Evolutionary conservation across 2,113 vertebrate genomes (phyloP).

Genomic region (Centrocercus urophasianus): DNA sequence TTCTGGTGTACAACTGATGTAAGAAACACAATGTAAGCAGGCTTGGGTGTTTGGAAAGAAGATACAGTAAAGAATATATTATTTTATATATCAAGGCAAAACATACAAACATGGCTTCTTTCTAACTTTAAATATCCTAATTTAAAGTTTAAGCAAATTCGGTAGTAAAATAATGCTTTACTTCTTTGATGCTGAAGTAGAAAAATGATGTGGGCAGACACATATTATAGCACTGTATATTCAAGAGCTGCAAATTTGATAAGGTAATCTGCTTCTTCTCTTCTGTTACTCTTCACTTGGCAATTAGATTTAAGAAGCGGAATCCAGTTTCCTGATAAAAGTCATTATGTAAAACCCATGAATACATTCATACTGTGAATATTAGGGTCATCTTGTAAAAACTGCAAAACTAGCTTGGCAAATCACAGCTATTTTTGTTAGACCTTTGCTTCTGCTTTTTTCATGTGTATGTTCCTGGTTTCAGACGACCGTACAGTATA

Average conservation of each 20-base stretch:
- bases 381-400: slow-evolving; percentile 83
- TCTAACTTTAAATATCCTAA: slow-evolving; percentile 68
- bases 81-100: slow-evolving; percentile 56
- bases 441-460: slow-evolving; percentile 75
- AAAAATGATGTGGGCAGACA: slow-evolving; percentile 79
- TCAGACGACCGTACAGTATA: slow-evolving; percentile 67
- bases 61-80: background rate
- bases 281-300: slow-evolving; percentile 81
- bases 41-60: background rate
- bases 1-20: background rate
- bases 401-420: slow-evolving; percentile 76
- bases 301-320: slow-evolving; percentile 84
- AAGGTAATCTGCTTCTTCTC: slow-evolving; percentile 82
- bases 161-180: slow-evolving; percentile 73
- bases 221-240: slow-evolving; percentile 80
- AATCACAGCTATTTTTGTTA: slow-evolving; percentile 80
- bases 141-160: slow-evolving; percentile 76
- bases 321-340: slow-evolving; percentile 83
- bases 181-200: slow-evolving; percentile 76
- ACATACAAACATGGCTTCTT: slow-evolving; percentile 50
- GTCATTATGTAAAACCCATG: slow-evolving; percentile 83
- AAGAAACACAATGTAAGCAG: background rate
- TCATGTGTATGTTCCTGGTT: slow-evolving; percentile 51
- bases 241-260: slow-evolving; percentile 84
- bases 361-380: slow-evolving; percentile 84